Percentiles rank a stretch among this genome's conserved stretches.
Conservation (phyloP, 1,140 invertebrate genomes). For the Aplysia californica region DNA sequence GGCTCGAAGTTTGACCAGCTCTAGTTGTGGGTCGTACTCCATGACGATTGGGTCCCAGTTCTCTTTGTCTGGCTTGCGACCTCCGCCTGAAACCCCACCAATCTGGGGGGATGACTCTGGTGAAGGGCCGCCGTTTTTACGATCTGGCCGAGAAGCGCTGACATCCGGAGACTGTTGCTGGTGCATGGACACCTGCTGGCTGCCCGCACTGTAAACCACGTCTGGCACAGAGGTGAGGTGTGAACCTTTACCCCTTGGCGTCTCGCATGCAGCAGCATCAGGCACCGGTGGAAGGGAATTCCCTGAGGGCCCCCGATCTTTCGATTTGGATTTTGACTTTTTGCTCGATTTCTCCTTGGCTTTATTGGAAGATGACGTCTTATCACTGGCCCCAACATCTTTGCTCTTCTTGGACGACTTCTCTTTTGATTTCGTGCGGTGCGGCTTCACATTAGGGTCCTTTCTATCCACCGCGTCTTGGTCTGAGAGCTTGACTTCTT, state of each 20-base stretch:
- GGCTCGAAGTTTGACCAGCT: constrained; percentile 34
- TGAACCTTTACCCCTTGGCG: background rate
- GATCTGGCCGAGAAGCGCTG: too few species aligned
- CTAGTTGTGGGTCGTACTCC: constrained; percentile 36
- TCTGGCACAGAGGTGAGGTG: background rate
- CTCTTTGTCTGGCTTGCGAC: constrained; percentile 24
- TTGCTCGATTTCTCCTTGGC: background rate
- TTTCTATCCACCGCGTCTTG: background rate
- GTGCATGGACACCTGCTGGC: too few species aligned
- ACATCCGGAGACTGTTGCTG: too few species aligned
- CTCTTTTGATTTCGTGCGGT: constrained; percentile 18
- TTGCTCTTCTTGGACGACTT: constrained; percentile 12
- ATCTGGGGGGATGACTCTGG: background rate
- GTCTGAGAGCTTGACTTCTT: background rate
- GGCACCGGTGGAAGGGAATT: background rate
- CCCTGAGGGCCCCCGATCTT: background rate
- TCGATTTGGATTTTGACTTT: background rate
- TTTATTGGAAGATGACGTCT: background rate
- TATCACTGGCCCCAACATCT: background rate
- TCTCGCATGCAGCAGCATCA: background rate
- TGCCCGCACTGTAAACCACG: too few species aligned
- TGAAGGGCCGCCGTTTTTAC: background rate
- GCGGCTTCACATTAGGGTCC: background rate
- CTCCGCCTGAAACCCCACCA: background rate
- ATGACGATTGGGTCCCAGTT: constrained; percentile 38